Evolutionary conservation across 2,888 invertebrate genomes (phyloP).

Genomic region (Andricus curvator): DNA sequence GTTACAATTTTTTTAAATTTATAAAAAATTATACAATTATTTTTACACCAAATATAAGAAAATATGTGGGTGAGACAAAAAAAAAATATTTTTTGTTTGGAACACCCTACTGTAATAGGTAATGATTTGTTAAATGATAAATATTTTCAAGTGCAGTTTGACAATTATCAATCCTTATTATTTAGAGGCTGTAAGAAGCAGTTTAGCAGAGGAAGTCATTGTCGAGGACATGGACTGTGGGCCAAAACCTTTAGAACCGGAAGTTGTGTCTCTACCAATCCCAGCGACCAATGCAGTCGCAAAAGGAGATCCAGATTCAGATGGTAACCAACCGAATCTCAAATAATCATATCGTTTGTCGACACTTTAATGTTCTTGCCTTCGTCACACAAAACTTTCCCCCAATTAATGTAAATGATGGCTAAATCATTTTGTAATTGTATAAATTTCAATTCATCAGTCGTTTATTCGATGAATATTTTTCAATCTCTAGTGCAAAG

Average conservation of each 20-base stretch:
- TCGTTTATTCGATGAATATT: not conserved
- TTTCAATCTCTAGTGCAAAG: not conserved
- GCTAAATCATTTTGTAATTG: conserved; percentile 20
- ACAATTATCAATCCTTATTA: not conserved
- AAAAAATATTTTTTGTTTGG: too few species aligned
- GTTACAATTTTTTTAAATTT: too few species aligned
- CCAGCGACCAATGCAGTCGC: conserved; percentile 54
- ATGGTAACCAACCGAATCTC: conserved; percentile 73
- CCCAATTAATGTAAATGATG: not conserved
- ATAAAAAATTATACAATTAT: too few species aligned
- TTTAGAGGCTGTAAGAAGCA: conserved; percentile 75
- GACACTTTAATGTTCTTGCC: conserved; percentile 36
- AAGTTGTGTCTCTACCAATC: conserved; percentile 66
- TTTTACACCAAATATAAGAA: too few species aligned
- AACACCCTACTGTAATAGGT: too few species aligned
- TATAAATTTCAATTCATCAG: not conserved
- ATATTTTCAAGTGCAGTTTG: not conserved
- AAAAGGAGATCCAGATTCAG: conserved; percentile 74
- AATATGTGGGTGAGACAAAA: too few species aligned
- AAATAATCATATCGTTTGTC: conserved; percentile 63
- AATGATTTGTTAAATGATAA: too few species aligned
- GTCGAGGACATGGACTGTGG: conserved; percentile 72
- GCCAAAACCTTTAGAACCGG: conserved; percentile 70
- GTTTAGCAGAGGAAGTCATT: conserved; percentile 75
- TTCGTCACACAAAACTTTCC: not conserved